Percentiles rank a stretch among this genome's conserved stretches.
Evolutionary conservation across 2,113 vertebrate genomes (phyloP).

Genomic region (Lophura nycthemera): DNA sequence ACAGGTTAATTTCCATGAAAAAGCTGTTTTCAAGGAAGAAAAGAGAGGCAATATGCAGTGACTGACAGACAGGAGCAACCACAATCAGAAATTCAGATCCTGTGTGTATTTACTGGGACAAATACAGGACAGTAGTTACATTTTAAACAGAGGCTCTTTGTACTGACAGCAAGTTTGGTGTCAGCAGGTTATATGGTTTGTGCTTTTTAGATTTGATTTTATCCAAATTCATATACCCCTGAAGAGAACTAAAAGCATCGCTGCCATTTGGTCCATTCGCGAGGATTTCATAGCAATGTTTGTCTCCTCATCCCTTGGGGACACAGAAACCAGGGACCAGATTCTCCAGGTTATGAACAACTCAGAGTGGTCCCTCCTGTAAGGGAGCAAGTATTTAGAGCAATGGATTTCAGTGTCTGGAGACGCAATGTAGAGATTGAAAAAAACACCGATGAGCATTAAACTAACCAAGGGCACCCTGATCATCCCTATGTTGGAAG

Average conservation of each 20-base stretch:
- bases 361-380: not conserved
- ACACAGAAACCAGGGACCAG: not conserved
- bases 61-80: rapidly evolving
- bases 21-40: not conserved
- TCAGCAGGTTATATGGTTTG: not conserved
- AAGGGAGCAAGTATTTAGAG: not conserved
- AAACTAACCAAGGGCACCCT: not conserved
- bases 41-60: not conserved
- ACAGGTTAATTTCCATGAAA: not conserved
- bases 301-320: not conserved
- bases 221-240: not conserved
- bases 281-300: not conserved
- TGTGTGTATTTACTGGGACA: rapidly evolving
- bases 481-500: not conserved
- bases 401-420: not conserved
- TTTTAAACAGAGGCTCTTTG: not conserved
- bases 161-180: not conserved
- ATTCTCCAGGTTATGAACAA: not conserved
- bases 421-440: not conserved
- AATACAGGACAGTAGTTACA: not conserved
- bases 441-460: not conserved
- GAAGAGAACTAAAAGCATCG: not conserved
- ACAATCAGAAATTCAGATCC: not conserved
- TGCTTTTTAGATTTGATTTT: conserved; percentile 18
- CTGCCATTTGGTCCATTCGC: not conserved